phyloP scores from a whole-genome alignment of 2,113 vertebrate genomes.

The Chaetura pelagica region DNA sequence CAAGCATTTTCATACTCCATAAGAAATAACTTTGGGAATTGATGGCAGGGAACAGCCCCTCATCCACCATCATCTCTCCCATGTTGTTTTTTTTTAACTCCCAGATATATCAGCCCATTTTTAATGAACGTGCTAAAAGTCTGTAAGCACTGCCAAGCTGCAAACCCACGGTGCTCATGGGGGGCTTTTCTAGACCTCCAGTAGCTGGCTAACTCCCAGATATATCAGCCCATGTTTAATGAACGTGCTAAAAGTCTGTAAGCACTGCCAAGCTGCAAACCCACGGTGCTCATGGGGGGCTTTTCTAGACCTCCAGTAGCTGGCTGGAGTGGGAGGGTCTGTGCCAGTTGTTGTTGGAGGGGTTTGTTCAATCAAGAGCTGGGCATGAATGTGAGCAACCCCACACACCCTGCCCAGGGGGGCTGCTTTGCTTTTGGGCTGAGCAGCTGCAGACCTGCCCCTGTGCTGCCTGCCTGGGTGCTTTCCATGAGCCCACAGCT shows the following conservation, averaged over 20 bases:
- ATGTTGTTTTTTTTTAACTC: not conserved
- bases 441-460: not conserved
- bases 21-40: slow-evolving; percentile 58
- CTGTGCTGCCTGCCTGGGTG: fast-evolving
- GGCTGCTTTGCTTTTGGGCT: no score
- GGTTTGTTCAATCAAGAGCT: fast-evolving
- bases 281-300: fast-evolving
- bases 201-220: fast-evolving
- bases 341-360: fast-evolving
- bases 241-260: fast-evolving
- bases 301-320: no score
- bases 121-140: fast-evolving
- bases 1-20: not conserved
- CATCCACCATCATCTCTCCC: not conserved
- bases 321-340: fast-evolving
- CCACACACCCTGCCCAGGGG: fast-evolving
- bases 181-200: no score
- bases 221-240: fast-evolving
- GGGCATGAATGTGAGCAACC: fast-evolving
- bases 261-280: not conserved
- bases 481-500: fast-evolving
- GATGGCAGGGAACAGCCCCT: slow-evolving; percentile 6
- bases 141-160: not conserved
- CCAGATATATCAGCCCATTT: fast-evolving
- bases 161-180: fast-evolving